Evolutionary conservation across 2,888 invertebrate species (phyloP), one percentile per base, ranked within the genome.

Genomic region (Nebria salina): DNA sequence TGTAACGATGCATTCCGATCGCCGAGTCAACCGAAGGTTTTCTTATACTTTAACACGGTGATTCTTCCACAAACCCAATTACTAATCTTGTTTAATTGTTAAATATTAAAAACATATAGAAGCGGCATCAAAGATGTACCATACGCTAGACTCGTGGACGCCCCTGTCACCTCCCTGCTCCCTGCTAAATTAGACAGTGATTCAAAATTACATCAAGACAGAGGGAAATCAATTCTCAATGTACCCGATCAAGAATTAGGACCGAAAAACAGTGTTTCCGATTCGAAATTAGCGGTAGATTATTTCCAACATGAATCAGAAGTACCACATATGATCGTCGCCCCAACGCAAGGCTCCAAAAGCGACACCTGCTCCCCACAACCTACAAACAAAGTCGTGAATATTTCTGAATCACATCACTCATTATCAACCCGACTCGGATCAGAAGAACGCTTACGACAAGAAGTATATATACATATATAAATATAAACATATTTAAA

Each of bases 261-360:
- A n/a, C 93, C 94, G 0, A 96, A 96, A 86, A 96, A 95, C 83
- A 96, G 96, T 87, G 93, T 94, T 2, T 96, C 96, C 0, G 97
- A 96, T 89, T 96, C 96, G 0, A 95, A 95, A 87, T 88, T 96
- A 82, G 95, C 96, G 0, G 93, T 96, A 0, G 96, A 95, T 87
- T 95, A 94, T 87, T 94, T 93, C 82, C 90, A 90, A 54, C 54
- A 54, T 54, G 54, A 54, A 54, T 89, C 89, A 8, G 86, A 88
- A 3, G 87, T 86, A 4, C 70, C 70, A 70, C 26, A 15, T 85
- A 83, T n/a, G 88, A 88, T 54, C 82, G 54, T 26, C 15, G n/a
- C 42, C 9, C 42, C 42, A 15, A 4, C 75, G n/a, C 64, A 75
- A 20, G 54, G 54, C 20, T 54, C 85, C 85, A 26, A 86, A 87